Evolutionary conservation across 1,140 invertebrate genomes (phyloP).

Genomic region (Homarus americanus): DNA sequence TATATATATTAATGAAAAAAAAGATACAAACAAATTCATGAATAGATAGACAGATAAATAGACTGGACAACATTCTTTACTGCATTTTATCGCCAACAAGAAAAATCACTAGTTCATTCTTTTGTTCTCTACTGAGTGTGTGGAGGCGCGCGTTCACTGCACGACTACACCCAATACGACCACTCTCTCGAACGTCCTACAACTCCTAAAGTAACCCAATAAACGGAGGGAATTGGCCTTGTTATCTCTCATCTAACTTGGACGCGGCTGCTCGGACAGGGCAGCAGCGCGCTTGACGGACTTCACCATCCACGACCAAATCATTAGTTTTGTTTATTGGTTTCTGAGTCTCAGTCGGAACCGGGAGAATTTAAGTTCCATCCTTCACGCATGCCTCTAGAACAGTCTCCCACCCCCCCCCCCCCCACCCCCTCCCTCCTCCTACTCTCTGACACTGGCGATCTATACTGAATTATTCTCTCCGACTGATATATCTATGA

Average conservation of each 20-base stretch:
- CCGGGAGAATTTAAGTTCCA: conserved; percentile 38
- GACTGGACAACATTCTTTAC: background rate
- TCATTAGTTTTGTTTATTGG: conserved; percentile 43
- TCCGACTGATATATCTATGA: conserved; percentile 36
- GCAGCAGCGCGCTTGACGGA: background rate
- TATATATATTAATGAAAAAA: conserved; percentile 16
- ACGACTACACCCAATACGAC: background rate
- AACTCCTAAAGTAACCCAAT: conserved; percentile 23
- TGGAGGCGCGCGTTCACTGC: background rate
- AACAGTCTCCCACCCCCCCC: conserved; percentile 5
- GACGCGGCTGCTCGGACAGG: background rate
- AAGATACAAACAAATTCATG: conserved; percentile 12
- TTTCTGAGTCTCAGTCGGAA: background rate
- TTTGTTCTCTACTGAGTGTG: background rate
- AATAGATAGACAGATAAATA: conserved; percentile 6
- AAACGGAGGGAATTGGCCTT: background rate
- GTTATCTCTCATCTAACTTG: conserved; percentile 35
- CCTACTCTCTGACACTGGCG: background rate
- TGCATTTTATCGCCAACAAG: background rate
- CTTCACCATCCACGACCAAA: background rate
- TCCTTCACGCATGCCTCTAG: conserved; percentile 38
- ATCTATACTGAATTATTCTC: conserved; percentile 35
- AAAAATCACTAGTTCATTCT: background rate
- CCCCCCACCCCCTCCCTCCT: no score
- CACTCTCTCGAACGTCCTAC: background rate